Conservation (phyloP, 1,140 invertebrate genomes). For the Temnothorax curvispinosus region DNA sequence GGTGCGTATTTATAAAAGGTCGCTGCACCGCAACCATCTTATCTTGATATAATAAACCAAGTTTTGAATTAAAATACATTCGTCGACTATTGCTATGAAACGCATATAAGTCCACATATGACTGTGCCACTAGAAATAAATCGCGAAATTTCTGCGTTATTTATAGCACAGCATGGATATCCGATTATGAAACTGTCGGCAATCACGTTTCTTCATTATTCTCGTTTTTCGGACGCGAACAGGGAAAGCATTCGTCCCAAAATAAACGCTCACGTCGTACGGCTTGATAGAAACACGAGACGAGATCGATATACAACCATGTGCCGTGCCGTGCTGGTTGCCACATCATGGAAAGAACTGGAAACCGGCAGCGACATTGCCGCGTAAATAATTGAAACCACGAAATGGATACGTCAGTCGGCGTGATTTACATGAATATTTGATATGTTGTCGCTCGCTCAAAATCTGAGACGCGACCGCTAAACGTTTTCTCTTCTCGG, state of each 20-base stretch:
- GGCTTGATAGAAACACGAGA: constrained; percentile 52
- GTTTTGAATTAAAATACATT: constrained; percentile 8
- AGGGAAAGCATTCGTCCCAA: constrained; percentile 20
- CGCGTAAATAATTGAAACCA: constrained; percentile 70
- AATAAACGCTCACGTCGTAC: constrained; percentile 54
- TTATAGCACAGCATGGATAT: constrained; percentile 11
- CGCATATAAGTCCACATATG: not conserved
- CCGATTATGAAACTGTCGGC: constrained; percentile 43
- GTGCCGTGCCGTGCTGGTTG: not conserved
- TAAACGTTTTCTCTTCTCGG: constrained; percentile 40
- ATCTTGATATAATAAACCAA: constrained; percentile 14
- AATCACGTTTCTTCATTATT: constrained; percentile 48
- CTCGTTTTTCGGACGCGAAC: constrained; percentile 29
- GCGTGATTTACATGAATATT: constrained; percentile 71
- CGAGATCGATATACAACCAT: constrained; percentile 58
- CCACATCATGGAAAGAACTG: constrained; percentile 38
- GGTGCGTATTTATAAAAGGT: not conserved
- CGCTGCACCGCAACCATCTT: not conserved
- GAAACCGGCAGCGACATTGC: constrained; percentile 25
- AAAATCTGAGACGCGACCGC: constrained; percentile 39
- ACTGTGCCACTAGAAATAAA: not conserved
- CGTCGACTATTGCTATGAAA: not conserved
- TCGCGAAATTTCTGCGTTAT: constrained; percentile 19
- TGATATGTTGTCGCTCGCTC: constrained; percentile 62
- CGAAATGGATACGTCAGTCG: constrained; percentile 71